phyloP scores from a whole-genome alignment of 2,113 vertebrate species.

The Crotalus viridis region DNA sequence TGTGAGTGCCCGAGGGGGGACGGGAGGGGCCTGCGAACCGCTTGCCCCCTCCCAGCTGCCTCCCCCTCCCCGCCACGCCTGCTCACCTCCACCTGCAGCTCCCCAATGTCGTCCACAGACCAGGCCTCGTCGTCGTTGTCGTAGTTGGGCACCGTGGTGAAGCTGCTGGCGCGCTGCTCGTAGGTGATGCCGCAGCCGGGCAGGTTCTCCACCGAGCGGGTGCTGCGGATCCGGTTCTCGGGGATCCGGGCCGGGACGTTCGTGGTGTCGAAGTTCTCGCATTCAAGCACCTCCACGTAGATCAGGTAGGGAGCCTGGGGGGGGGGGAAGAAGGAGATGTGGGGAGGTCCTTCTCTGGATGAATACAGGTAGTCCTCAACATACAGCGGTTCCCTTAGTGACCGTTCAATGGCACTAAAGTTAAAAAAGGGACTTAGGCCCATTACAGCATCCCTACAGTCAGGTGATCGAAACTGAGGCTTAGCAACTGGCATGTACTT shows the following conservation, averaged over 20 bases:
- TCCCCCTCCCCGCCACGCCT: background rate
- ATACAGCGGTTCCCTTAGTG: too few species aligned
- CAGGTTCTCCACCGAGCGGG: constrained; percentile 92
- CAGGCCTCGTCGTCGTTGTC: constrained; percentile 97
- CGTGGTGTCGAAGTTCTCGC: constrained; percentile 92
- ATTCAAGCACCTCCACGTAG: constrained; percentile 95
- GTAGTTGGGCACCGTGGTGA: constrained; percentile 89
- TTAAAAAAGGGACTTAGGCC: too few species aligned
- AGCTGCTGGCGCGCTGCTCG: constrained; percentile 86
- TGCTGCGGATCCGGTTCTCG: constrained; percentile 92
- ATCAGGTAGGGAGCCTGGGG: constrained; percentile 91
- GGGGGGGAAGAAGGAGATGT: accelerated
- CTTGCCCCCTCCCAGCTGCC: background rate
- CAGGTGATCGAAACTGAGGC: too few species aligned
- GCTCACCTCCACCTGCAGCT: constrained; percentile 92
- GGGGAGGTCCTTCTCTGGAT: too few species aligned
- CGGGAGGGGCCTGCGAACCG: too few species aligned
- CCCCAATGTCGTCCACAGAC: constrained; percentile 92
- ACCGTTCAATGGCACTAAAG: too few species aligned
- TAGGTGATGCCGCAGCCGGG: constrained; percentile 84
- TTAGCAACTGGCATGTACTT: too few species aligned
- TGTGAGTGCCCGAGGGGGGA: background rate
- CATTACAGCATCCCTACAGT: too few species aligned
- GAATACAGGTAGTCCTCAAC: background rate
- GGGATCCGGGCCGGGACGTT: constrained; percentile 87